Evolutionary conservation across 2,797 vertebrate species (phyloP), one percentile per base, ranked within the genome.

Genomic region (Gephyroberyx darwinii): DNA sequence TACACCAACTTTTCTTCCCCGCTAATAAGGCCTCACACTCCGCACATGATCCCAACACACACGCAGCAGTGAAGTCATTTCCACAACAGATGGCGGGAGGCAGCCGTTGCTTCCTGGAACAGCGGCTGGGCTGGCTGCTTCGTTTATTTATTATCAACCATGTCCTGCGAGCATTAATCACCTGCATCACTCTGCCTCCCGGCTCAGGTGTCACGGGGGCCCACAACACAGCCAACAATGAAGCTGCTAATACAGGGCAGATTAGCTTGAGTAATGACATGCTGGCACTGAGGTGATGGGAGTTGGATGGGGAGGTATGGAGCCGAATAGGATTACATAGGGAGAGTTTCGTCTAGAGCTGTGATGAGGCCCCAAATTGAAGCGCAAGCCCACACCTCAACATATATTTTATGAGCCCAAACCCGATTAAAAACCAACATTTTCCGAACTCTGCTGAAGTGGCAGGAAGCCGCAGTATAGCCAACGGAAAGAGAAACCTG

Each of bases 71-170:
- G 45, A 69, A 72, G 57, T 78, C 74, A 78, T 82, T 71, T 75
- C 83, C 77, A 75, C 55, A 70, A 69, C 90, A 92, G 89, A 91
- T 92, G 88, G 88, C 78, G 35, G 54, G 65, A 82, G 67, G 57
- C 60, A 53, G 63, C 71, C 54, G 10, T 47, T 10, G 59, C 71
- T 74, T 83, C 65, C 43, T 60, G 59, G 5, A 69, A 66, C 77
- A 83, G 70, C 77, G 60, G 76, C 77, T 47, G 70, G 37, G 70
- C 68, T 35, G 56, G 63, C 77, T 63, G 41, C 16, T 88, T 81
- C 77, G 71, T 88, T 90, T 86, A 74, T 91, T 90, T 88, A 78
- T 89, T 41, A 80, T 80, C 76, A 69, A 7, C 76, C 77, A 43
- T 41, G 54, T 80, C 83, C 80, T 75, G 83, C 5, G 56, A 78